These are phyloP conservation scores for Ageneiosus marmoratus DNA, from an alignment of 2,113 vertebrate species.

Conservation along the genomic window DNA sequence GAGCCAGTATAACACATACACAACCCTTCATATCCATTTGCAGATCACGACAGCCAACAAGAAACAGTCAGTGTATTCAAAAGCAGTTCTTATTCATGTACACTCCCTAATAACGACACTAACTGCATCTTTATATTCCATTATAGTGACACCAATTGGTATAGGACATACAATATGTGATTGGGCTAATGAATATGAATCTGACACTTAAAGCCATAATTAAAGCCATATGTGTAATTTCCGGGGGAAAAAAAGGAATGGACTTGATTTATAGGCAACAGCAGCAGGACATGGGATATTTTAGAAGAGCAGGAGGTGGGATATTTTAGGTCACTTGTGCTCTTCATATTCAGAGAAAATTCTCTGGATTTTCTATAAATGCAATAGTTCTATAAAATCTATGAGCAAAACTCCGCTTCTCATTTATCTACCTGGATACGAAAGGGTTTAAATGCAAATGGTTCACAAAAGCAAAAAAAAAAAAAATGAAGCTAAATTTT, in stretches of 20 bases:
- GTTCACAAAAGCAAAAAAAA: no score
- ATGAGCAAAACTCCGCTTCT: not conserved
- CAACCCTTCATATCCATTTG: not conserved
- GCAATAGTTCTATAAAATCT: not conserved
- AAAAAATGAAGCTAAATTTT: not conserved
- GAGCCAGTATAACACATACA: constrained; percentile 1
- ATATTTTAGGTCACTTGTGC: not conserved
- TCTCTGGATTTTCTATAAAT: not conserved
- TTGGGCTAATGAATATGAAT: not conserved
- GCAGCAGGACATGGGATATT: no score
- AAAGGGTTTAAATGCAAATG: not conserved
- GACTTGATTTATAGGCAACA: no score
- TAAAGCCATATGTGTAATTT: not conserved
- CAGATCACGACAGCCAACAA: not conserved
- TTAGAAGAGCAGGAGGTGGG: not conserved
- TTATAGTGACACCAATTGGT: constrained; percentile 5
- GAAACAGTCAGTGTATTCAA: not conserved
- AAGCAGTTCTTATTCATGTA: constrained; percentile 1
- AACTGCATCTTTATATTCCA: constrained; percentile 9
- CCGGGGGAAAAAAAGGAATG: not conserved
- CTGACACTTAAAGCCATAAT: not conserved
- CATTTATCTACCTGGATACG: not conserved
- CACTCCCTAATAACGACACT: constrained; percentile 17
- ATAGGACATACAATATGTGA: not conserved
- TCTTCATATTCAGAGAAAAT: not conserved